Conservation (phyloP, 92 coral and sea anemone genomes). For the Parazoanthus darwini region DNA sequence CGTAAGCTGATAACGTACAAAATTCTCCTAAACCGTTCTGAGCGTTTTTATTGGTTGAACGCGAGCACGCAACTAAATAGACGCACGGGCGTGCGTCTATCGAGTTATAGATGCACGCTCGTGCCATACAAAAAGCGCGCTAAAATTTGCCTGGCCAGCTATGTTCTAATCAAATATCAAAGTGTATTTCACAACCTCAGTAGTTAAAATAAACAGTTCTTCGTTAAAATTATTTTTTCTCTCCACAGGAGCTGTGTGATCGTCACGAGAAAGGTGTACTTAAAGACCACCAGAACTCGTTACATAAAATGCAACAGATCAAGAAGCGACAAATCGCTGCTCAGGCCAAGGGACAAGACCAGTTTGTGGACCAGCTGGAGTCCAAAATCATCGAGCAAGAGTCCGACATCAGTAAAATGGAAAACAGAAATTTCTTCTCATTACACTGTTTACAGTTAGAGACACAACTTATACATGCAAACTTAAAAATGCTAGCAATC, state of each 20-base stretch:
- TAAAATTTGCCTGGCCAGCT: no score
- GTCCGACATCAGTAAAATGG: conserved; percentile 97
- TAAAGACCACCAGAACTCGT: conserved; percentile 95
- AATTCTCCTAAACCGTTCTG: no score
- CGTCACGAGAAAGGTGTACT: conserved; percentile 97
- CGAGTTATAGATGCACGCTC: no score
- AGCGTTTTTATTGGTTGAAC: no score
- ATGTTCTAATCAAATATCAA: no score
- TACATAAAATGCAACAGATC: conserved; percentile 97
- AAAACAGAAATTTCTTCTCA: conserved; percentile 94
- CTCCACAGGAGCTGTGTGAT: conserved; percentile 86
- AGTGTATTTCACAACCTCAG: not conserved
- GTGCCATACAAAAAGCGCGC: no score
- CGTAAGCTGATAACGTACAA: no score
- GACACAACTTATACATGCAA: conserved; percentile 93
- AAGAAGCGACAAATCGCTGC: conserved; percentile 96
- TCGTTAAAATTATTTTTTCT: not conserved
- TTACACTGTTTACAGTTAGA: conserved; percentile 95
- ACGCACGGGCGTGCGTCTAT: no score
- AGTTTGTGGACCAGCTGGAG: conserved; percentile 87
- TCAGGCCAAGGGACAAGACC: conserved; percentile 97
- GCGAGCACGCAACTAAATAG: no score
- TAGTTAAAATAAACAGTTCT: no score
- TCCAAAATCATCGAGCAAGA: conserved; percentile 95
- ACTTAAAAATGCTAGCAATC: conserved; percentile 81